A percentile compares a stretch with the other conserved stretches of the same genome.
phyloP scores from a whole-genome alignment of 2,113 vertebrate species.

The Calypte anna region DNA sequence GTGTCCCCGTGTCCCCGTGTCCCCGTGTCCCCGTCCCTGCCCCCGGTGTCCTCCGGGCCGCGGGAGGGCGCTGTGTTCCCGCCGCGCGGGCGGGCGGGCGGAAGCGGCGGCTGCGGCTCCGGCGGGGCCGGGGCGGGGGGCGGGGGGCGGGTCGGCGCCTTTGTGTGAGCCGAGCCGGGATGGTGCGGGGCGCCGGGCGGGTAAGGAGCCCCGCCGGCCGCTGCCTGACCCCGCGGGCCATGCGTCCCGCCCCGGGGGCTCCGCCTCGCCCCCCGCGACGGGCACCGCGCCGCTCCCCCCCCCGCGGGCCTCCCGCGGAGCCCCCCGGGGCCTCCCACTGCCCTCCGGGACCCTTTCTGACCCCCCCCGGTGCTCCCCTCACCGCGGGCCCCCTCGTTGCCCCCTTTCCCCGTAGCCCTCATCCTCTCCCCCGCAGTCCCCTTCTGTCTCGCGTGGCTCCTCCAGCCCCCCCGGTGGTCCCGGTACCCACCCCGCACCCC shows the following conservation, averaged over 20 bases:
- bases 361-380: neutral
- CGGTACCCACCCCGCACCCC: no score
- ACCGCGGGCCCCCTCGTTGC: neutral
- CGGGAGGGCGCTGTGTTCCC: neutral
- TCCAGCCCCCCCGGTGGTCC: neutral
- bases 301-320: neutral
- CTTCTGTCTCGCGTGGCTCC: neutral
- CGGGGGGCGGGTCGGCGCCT: neutral
- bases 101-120: neutral
- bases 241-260: neutral
- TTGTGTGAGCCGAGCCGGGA: neutral
- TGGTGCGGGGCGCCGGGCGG: neutral
- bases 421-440: neutral
- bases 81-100: neutral
- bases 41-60: neutral
- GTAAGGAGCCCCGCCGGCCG: neutral
- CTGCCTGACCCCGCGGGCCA: conserved; percentile 22
- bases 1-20: no score
- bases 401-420: neutral
- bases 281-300: neutral
- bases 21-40: no score
- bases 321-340: no score
- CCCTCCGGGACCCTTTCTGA: neutral
- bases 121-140: neutral
- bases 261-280: neutral